These are phyloP conservation scores for Molossus molossus DNA, from an alignment of 2,797 vertebrate species.

Conservation along the genomic window DNA sequence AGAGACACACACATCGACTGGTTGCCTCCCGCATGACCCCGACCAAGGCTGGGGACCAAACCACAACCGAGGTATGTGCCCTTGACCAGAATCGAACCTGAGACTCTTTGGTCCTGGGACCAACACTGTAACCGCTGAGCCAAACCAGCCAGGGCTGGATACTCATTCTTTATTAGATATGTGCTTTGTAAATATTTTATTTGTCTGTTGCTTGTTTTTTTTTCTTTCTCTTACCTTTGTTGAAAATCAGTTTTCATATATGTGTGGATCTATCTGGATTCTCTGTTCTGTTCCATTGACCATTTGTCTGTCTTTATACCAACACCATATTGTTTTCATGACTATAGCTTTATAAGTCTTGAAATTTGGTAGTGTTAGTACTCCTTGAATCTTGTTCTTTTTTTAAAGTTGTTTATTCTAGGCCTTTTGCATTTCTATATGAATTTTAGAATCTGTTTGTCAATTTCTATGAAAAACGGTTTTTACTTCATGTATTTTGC, in stretches of 20 bases:
- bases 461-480: not conserved
- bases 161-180: constrained; percentile 3
- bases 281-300: not conserved
- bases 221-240: constrained; percentile 38
- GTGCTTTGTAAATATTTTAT: constrained; percentile 7
- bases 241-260: not conserved
- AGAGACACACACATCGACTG: too few relatives aligned
- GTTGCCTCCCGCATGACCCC: too few relatives aligned
- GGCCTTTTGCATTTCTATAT: constrained; percentile 41
- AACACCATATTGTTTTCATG: not conserved
- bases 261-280: not conserved
- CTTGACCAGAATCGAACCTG: too few relatives aligned
- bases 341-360: constrained; percentile 22
- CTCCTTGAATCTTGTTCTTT: not conserved
- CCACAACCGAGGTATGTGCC: too few relatives aligned
- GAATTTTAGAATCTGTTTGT: constrained; percentile 45
- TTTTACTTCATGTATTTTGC: constrained; percentile 45
- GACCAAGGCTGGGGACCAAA: too few relatives aligned
- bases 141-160: not conserved
- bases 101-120: too few relatives aligned
- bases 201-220: not conserved
- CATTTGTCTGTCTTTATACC: not conserved
- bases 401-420: not conserved
- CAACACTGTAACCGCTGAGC: too few relatives aligned
- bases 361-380: not conserved